phyloP scores from a whole-genome alignment of 2,113 vertebrate species.

The Cephalopholis sonnerati region DNA sequence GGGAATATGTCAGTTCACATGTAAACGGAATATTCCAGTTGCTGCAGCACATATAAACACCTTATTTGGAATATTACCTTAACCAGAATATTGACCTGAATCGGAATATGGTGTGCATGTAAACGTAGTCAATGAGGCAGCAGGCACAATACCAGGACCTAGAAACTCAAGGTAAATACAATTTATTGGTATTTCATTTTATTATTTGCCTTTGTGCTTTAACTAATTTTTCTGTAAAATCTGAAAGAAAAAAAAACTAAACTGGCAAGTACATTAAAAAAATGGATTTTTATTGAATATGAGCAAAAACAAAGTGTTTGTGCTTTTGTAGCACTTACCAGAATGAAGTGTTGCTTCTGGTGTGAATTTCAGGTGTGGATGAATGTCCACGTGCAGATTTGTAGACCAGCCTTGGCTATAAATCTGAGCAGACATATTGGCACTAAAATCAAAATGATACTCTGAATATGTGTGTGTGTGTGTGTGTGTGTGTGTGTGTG shows the following conservation, averaged over 20 bases:
- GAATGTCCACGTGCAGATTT: slow-evolving; percentile 14
- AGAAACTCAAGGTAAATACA: neutral
- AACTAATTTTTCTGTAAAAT: neutral
- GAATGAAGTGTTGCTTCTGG: neutral
- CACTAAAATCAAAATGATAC: slow-evolving; percentile 37
- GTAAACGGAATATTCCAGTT: too few species aligned
- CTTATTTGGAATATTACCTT: too few species aligned
- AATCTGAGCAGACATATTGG: slow-evolving; percentile 48
- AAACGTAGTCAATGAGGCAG: neutral
- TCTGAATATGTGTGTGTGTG: slow-evolving; percentile 21
- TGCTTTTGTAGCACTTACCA: neutral
- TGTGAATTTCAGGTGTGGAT: slow-evolving; percentile 16
- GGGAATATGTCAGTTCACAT: too few species aligned
- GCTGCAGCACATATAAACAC: too few species aligned
- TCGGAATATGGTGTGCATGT: too few species aligned
- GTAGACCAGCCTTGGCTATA: slow-evolving; percentile 23
- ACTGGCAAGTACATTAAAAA: neutral
- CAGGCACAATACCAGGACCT: too few species aligned
- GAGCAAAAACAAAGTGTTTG: neutral
- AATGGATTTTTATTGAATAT: neutral
- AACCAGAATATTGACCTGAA: too few species aligned
- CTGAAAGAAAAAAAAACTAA: neutral
- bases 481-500: slow-evolving; percentile 45
- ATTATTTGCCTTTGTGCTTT: neutral
- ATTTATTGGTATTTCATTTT: neutral